Evolutionary conservation across 53 echinoderm and acorn worm species (phyloP), one percentile per base, ranked within the genome.

Genomic region (Echinarachnius parma): DNA sequence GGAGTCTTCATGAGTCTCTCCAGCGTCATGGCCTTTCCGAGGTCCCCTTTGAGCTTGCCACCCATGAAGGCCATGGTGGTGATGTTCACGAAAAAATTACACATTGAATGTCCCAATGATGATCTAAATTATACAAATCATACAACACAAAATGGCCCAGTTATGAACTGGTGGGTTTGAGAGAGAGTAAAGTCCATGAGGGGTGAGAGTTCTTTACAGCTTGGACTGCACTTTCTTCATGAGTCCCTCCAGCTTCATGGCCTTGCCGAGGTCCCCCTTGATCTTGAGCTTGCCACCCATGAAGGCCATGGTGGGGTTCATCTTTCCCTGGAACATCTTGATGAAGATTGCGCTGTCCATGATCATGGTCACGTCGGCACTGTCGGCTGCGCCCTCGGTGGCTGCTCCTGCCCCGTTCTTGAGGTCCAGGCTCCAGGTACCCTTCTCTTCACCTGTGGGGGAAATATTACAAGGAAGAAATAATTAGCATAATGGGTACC

Each of bases 261-360:
- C 96, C 47, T 96, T 96, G 29, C 86, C 85, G 56, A 96, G 79
- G 77, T 96, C 96, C 5, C 96, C 96, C 52, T 96, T 87, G 80
- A 96, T 96, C 75, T 96, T 96, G 9, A 96, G 77, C 49, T 96
- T 96, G 16, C 96, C 96, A 15, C 78, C 76, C 96, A 96, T 96
- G 75, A 96, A 96, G 20, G 96, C 96, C 10, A 82, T 68, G 3
- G 96, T 90, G 8, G 96, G 91, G 56, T 87, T 96, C 48, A 91
- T 46, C 56, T 82, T 75, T 13, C 96, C 96, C 61, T 82, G 61
- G 82, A 96, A 96, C 96, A 96, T 91, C 76, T 91, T 91, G 52
- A 90, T 56, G 47, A 96, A 96, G 84, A 76, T 79, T 1, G 52
- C 84, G n/a, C 79, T 88, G 70, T 90, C 82, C 91, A 96, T 82